phyloP scores from a whole-genome alignment of 2,113 vertebrate species.

The Suncus etruscus region DNA sequence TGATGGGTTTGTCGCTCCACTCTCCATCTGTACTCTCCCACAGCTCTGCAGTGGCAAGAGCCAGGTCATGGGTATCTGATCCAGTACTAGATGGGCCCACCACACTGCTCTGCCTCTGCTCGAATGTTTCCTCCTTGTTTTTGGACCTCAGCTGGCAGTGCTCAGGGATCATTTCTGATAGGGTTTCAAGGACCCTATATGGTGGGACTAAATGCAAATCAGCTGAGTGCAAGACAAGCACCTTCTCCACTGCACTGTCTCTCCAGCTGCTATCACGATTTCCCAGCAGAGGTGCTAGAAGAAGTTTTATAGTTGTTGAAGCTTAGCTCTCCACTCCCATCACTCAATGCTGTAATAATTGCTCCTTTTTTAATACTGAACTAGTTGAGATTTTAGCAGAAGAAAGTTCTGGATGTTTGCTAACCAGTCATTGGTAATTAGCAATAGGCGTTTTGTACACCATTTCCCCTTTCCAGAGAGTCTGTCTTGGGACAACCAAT shows the following conservation, averaged over 20 bases:
- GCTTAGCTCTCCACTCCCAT: neutral
- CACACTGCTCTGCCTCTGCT: neutral
- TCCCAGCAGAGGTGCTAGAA: neutral
- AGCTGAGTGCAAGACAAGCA: no score
- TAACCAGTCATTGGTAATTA: neutral
- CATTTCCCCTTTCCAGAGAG: neutral
- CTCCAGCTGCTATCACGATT: neutral
- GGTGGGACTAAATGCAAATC: no score
- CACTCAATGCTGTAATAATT: neutral
- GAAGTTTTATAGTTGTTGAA: neutral
- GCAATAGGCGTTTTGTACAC: neutral
- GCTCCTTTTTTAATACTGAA: neutral
- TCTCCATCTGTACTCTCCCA: neutral
- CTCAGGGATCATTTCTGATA: no score
- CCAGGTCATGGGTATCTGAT: no score
- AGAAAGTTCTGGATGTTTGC: neutral
- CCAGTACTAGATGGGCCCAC: neutral
- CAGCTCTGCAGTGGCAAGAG: no score
- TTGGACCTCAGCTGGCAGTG: no score
- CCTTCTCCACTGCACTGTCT: no score
- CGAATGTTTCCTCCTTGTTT: no score
- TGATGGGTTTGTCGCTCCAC: neutral
- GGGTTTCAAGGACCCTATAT: no score
- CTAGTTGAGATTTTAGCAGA: neutral
- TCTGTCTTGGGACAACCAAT: neutral